Evolutionary conservation across 1,140 invertebrate genomes (phyloP).

Genomic region (Daktulosphaira vitifoliae): DNA sequence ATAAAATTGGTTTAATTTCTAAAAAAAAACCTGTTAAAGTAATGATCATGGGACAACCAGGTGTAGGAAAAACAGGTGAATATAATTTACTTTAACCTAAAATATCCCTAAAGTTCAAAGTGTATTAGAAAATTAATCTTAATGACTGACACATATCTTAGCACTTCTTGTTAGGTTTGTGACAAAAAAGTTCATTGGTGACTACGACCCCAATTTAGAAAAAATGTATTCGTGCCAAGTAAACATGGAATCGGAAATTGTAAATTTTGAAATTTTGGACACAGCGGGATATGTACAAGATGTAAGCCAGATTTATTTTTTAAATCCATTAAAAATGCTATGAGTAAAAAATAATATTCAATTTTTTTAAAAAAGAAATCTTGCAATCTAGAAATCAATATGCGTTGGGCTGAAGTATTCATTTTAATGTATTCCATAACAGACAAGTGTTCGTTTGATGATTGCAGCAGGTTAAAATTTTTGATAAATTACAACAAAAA

Average conservation of each 20-base stretch:
- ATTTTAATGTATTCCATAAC: conserved; percentile 75
- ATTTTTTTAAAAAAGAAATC: no score
- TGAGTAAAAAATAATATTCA: no score
- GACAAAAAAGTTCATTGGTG: conserved; percentile 70
- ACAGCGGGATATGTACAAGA: conserved; percentile 61
- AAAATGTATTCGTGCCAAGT: conserved; percentile 68
- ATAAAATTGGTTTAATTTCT: conserved; percentile 39
- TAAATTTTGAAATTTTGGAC: conserved; percentile 69
- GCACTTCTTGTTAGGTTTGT: conserved; percentile 72
- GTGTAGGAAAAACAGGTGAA: conserved; percentile 69
- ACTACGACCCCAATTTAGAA: conserved; percentile 71
- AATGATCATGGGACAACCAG: conserved; percentile 65
- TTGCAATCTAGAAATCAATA: conserved; percentile 61
- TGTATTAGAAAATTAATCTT: background rate
- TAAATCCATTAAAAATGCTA: conserved; percentile 44
- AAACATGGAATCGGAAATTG: conserved; percentile 64
- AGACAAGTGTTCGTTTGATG: conserved; percentile 74
- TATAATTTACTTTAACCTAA: background rate
- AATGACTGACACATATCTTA: conserved; percentile 43
- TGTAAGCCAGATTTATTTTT: conserved; percentile 7
- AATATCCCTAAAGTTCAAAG: background rate
- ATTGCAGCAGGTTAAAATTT: conserved; percentile 68
- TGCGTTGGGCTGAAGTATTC: conserved; percentile 75
- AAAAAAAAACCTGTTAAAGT: conserved; percentile 55
- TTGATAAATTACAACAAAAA: conserved; percentile 69